These are phyloP conservation scores for Capreolus pygargus DNA, from an alignment of 2,113 vertebrate genomes.

Conservation along the genomic window DNA sequence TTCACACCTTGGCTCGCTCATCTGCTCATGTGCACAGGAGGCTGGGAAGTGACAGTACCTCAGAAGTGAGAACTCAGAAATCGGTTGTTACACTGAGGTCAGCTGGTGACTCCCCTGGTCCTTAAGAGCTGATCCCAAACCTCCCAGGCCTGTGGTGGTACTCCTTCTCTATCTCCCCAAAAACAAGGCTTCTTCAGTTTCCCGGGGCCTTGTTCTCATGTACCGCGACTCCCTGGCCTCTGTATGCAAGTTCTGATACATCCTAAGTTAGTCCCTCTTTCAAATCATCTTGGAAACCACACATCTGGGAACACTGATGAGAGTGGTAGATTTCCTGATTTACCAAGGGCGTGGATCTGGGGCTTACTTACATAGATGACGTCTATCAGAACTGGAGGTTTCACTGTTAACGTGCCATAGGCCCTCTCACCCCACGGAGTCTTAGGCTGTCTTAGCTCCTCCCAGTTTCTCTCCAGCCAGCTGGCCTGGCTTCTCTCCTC, in stretches of 20 bases:
- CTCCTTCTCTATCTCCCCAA: rapidly evolving
- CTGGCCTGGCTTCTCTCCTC: too few species aligned
- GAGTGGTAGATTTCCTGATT: neutral
- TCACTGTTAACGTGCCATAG: neutral
- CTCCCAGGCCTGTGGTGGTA: neutral
- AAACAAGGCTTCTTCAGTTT: neutral
- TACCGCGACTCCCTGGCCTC: neutral
- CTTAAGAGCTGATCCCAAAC: neutral
- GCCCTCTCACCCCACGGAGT: neutral
- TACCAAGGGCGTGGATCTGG: neutral
- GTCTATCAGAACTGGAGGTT: neutral
- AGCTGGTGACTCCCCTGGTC: neutral
- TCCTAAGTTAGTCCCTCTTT: neutral
- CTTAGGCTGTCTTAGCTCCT: neutral
- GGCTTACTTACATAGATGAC: neutral
- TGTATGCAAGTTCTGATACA: neutral
- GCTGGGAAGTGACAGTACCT: neutral
- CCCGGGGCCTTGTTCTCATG: neutral
- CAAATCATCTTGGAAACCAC: neutral
- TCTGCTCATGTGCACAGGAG: neutral
- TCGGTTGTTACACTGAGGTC: neutral
- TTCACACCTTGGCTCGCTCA: neutral
- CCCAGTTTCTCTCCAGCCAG: neutral
- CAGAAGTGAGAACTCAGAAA: neutral
- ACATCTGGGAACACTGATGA: neutral